Base-by-base conservation (phyloP, 2,888 invertebrate species). In the Oscheius sp. region DNA sequence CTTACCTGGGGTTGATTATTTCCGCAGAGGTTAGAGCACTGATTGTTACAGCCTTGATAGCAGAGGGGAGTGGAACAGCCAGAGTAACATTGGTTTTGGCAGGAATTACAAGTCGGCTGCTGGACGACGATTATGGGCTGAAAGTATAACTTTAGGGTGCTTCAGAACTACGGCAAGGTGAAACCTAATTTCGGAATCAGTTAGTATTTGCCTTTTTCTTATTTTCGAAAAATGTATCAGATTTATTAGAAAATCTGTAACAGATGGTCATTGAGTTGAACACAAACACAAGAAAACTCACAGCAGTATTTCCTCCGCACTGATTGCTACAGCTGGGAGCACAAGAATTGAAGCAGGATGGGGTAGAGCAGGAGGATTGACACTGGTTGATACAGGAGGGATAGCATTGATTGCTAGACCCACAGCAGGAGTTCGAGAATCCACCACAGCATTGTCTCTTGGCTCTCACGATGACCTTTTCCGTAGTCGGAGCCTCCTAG, bases 361-460 rank as follows among this genome's bases (percentile, higher is more conserved):
- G 59, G 28, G 59, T 41, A n/a, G 59, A 41, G 44, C 59, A 59
- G 20, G 59, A 41, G 17, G 26, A 26, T 12, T 38, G 41, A 17
- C 59, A 59, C 3, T 38, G 38, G 28, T 59, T 41, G 59, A 41
- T 26, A 30, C 59, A 59, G n/a, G 59, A 44, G 5, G 59, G 59
- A 24, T 44, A 44, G 44, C 59, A 59, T 26, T 12, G 6, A 9
- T 20, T 22, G 44, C 24, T 17, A 2, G 59, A 44, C 54, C 54
- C 54, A 28, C 59, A 59, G 44, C 59, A 59, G 44, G 59, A 59
- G 59, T 59, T 59, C 26, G 41, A 44, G n/a, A 44, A 30, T 9
- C 24, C 6, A n/a, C 59, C 59, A 26, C 59, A 59, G 26, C 59
- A 59, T 26, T 59, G 59, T 44, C 59, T 41, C 44, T 59, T 59